Evolutionary conservation across 2,888 invertebrate genomes (phyloP).

Genomic region (Hypomecis atomaria): DNA sequence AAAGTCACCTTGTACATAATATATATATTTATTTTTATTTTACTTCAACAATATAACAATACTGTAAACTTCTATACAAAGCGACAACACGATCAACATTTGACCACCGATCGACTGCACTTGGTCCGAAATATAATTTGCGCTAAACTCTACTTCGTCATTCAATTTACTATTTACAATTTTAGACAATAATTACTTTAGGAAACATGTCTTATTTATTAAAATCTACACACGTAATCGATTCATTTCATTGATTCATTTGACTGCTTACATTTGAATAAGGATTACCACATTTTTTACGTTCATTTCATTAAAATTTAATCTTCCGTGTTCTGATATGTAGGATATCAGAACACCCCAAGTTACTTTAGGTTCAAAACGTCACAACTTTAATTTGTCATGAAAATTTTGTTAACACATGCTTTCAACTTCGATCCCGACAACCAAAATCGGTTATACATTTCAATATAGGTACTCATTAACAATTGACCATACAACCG

Average conservation of each 20-base stretch:
- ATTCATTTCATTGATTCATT: constrained; percentile 1
- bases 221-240: constrained; percentile 11
- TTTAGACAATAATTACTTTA: constrained; percentile 29
- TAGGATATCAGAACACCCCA: no score
- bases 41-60: constrained; percentile 13
- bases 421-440: background rate
- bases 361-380: no score
- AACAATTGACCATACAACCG: constrained; percentile 47
- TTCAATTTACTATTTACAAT: constrained; percentile 53
- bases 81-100: constrained; percentile 30
- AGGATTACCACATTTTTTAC: no score
- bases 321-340: no score
- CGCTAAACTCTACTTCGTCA: constrained; percentile 52
- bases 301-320: no score
- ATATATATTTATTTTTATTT: no score
- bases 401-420: background rate
- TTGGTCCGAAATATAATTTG: constrained; percentile 75
- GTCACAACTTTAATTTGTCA: background rate
- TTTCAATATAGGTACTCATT: constrained; percentile 31
- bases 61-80: constrained; percentile 14
- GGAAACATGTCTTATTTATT: constrained; percentile 30
- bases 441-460: background rate
- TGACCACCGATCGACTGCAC: constrained; percentile 71
- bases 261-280: no score
- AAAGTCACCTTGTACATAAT: no score